Evolutionary conservation across 2,888 invertebrate genomes (phyloP).

Genomic region (Zaprionus bogoriensis): DNA sequence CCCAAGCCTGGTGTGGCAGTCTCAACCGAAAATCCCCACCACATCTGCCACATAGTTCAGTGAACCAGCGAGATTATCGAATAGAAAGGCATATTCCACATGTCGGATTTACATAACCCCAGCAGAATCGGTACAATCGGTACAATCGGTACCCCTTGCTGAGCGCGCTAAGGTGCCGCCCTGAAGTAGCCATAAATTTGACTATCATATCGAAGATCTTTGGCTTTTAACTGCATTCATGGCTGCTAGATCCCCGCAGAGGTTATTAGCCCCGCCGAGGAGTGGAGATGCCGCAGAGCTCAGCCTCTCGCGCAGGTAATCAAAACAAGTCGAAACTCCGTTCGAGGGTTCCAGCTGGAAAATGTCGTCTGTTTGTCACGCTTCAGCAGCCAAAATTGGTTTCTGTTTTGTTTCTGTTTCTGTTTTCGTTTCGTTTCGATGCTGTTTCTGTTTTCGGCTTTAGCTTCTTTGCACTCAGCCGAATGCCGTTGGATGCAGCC

Average conservation of each 20-base stretch:
- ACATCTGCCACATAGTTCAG: not conserved
- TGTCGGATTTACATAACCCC: conserved; percentile 58
- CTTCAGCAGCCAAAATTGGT: conserved; percentile 67
- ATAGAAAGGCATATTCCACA: conserved; percentile 17
- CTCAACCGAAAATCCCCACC: too few species aligned
- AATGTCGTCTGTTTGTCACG: conserved; percentile 72
- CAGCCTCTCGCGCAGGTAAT: conserved; percentile 48
- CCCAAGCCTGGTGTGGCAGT: too few species aligned
- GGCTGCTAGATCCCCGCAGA: conserved; percentile 6
- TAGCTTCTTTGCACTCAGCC: conserved; percentile 4
- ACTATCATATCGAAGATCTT: conserved; percentile 26
- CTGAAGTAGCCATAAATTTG: conserved; percentile 60
- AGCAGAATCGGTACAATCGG: conserved; percentile 24
- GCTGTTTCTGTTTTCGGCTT: conserved; percentile 20
- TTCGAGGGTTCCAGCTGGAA: conserved; percentile 27
- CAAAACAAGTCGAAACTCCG: conserved; percentile 44
- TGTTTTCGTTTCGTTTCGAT: conserved; percentile 17
- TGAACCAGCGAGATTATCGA: not conserved
- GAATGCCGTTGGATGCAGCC: conserved; percentile 3
- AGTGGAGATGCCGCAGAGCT: not conserved
- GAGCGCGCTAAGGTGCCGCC: conserved; percentile 43
- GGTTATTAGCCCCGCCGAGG: too few species aligned
- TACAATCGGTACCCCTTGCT: conserved; percentile 31
- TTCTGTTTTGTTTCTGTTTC: conserved; percentile 35
- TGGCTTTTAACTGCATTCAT: too few species aligned